Percentiles rank a stretch among this genome's conserved stretches.
phyloP scores from a whole-genome alignment of 2,888 invertebrate species.

The Magallana nippona region DNA sequence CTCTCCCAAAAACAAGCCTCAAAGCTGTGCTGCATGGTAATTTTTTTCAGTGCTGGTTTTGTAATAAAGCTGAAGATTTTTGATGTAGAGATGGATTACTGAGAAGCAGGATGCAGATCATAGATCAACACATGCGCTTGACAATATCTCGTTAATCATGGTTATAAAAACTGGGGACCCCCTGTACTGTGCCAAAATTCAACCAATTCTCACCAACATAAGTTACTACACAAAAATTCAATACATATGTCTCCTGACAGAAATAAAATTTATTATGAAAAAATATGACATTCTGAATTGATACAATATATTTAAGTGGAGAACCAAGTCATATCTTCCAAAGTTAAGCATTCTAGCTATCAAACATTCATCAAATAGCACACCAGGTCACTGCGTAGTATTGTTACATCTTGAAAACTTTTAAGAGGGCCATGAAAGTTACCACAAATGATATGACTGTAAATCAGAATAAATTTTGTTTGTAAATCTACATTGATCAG shows the following conservation, averaged over 20 bases:
- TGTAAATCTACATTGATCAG: too few relatives aligned
- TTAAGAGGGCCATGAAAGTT: too few relatives aligned
- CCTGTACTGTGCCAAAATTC: conserved; percentile 19
- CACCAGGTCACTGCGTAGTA: too few relatives aligned
- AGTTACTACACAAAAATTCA: not conserved
- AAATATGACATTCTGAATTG: not conserved
- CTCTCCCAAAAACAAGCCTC: conserved; percentile 3
- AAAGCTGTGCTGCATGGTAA: conserved; percentile 9
- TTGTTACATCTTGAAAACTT: too few relatives aligned
- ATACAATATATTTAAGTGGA: not conserved
- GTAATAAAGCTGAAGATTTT: conserved; percentile 27
- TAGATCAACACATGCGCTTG: conserved; percentile 35
- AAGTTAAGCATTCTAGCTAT: too few relatives aligned
- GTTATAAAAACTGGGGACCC: conserved; percentile 14
- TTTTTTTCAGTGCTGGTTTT: conserved; percentile 20
- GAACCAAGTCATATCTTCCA: not conserved
- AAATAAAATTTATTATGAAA: conserved; percentile 11
- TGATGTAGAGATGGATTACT: conserved; percentile 33
- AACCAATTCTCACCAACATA: not conserved
- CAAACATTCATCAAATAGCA: too few relatives aligned
- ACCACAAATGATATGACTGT: too few relatives aligned
- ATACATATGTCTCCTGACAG: not conserved
- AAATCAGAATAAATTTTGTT: too few relatives aligned
- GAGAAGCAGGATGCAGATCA: conserved; percentile 29
- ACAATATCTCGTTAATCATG: conserved; percentile 31